Evolutionary conservation across 2,113 vertebrate genomes (phyloP).

Genomic region (Prochilodus magdalenae): DNA sequence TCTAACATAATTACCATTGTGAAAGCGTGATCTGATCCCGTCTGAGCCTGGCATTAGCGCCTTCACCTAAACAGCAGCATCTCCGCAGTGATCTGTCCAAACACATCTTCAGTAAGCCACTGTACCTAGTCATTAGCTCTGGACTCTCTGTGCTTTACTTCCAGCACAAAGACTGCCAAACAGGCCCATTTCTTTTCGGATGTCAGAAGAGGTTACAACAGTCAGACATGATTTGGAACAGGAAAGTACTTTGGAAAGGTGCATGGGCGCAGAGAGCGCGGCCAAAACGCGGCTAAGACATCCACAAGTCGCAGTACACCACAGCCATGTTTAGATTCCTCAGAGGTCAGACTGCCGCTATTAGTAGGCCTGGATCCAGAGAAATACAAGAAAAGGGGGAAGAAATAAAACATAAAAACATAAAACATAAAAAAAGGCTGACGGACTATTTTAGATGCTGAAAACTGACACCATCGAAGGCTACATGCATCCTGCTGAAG

Average conservation of each 20-base stretch:
- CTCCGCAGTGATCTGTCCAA: background rate
- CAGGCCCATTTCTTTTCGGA: background rate
- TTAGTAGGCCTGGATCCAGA: background rate
- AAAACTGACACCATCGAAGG: no score
- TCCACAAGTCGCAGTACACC: background rate
- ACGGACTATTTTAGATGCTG: no score
- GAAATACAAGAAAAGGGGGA: background rate
- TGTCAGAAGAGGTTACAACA: background rate
- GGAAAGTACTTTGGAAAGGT: background rate
- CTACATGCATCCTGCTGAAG: no score
- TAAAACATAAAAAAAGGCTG: background rate
- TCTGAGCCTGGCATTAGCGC: no score
- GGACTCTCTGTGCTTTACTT: background rate
- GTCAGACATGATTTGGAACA: background rate
- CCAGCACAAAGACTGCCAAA: background rate
- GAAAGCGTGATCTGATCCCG: no score
- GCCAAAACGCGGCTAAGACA: background rate
- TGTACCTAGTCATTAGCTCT: background rate
- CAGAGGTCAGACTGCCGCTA: background rate
- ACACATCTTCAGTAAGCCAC: background rate
- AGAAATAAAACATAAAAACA: background rate
- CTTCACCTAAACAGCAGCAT: background rate
- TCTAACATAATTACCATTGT: no score
- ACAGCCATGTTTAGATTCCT: background rate
- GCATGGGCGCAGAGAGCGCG: background rate